Evolutionary conservation across 2,797 vertebrate species (phyloP).

Genomic region (Pyrocephalus nanus): DNA sequence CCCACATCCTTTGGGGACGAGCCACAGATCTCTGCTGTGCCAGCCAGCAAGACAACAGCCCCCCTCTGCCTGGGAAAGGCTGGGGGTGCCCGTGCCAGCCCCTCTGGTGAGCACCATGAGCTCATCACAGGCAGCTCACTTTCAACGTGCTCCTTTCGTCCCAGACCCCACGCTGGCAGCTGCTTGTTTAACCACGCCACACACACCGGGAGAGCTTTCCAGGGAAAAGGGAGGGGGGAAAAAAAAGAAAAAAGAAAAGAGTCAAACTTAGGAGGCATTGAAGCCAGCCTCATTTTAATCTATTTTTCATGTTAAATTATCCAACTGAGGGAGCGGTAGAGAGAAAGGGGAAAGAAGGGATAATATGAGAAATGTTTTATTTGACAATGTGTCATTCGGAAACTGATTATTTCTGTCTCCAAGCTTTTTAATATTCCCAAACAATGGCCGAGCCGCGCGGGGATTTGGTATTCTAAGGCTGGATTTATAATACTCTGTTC

Average conservation of each 20-base stretch:
- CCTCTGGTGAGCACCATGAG: fast-evolving
- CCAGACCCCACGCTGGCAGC: not conserved
- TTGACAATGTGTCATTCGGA: constrained; percentile 80
- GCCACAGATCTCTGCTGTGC: not conserved
- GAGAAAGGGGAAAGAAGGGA: constrained; percentile 71
- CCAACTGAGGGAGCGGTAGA: constrained; percentile 56
- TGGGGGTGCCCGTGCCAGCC: fast-evolving
- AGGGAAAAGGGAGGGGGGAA: not conserved
- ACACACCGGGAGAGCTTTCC: not conserved
- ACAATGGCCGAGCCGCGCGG: constrained; percentile 69
- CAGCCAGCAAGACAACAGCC: fast-evolving
- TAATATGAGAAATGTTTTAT: constrained; percentile 77
- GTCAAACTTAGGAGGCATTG: constrained; percentile 57
- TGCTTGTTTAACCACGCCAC: not conserved
- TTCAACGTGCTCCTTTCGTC: fast-evolving
- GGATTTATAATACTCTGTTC: constrained; percentile 84
- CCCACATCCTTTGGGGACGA: not conserved
- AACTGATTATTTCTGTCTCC: constrained; percentile 82
- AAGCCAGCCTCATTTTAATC: constrained; percentile 69
- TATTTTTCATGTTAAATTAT: constrained; percentile 74
- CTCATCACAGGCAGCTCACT: not conserved
- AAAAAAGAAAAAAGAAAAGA: not conserved
- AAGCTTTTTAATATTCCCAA: constrained; percentile 80
- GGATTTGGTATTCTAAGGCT: constrained; percentile 81
- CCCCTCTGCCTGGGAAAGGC: not conserved